Evolutionary conservation across 2,113 vertebrate species (phyloP).

Genomic region (Rhabdomys dilectus): DNA sequence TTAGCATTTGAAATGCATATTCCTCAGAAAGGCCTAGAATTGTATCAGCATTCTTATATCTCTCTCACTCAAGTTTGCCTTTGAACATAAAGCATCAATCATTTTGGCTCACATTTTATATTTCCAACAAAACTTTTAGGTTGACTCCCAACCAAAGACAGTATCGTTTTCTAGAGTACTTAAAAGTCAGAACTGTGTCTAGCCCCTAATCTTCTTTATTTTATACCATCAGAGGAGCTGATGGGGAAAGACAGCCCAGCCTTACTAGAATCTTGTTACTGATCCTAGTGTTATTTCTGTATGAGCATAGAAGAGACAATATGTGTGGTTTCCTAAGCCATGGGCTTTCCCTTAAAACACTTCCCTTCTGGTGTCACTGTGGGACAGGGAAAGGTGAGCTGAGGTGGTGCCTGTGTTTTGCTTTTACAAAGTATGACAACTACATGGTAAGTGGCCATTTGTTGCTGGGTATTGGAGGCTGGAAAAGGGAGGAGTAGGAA

Average conservation of each 20-base stretch:
- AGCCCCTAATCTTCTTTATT: background rate
- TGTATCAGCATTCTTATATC: background rate
- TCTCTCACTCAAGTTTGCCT: background rate
- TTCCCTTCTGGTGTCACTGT: background rate
- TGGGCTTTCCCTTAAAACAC: background rate
- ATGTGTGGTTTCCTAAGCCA: background rate
- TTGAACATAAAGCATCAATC: background rate
- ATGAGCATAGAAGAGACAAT: background rate
- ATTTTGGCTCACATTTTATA: background rate
- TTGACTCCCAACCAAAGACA: background rate
- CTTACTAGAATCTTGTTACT: background rate
- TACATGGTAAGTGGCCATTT: background rate
- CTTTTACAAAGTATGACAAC: background rate
- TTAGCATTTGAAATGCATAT: background rate
- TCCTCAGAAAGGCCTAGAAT: background rate
- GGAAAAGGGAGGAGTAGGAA: background rate
- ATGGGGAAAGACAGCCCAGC: background rate
- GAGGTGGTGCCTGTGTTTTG: background rate
- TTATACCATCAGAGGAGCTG: background rate
- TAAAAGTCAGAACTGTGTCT: background rate
- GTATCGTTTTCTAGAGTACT: background rate
- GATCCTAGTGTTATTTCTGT: background rate
- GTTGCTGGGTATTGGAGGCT: fast-evolving
- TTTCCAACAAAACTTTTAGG: constrained; percentile 39
- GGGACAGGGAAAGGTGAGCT: background rate